These are phyloP conservation scores for Labia minor DNA, from an alignment of 2,888 invertebrate species.

Conservation along the genomic window DNA sequence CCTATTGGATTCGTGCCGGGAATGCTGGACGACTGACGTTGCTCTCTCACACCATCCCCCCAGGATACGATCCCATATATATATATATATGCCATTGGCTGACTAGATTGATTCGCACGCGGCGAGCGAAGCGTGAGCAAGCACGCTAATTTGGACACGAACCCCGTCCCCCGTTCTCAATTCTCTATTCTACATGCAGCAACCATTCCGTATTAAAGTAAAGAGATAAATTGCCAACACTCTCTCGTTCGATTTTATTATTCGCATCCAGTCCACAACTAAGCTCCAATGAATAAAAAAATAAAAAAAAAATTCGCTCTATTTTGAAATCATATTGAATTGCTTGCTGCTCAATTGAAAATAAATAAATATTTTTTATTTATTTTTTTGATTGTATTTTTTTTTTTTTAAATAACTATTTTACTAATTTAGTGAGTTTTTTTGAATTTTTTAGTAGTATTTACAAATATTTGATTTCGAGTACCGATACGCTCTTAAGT, in stretches of 20 bases:
- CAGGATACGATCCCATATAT: not conserved
- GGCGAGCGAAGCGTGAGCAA: constrained; percentile 8
- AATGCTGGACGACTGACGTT: not conserved
- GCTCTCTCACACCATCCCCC: not conserved
- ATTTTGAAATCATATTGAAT: no score
- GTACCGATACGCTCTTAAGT: no score
- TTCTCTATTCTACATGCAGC: not conserved
- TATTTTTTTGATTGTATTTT: no score
- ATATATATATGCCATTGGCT: not conserved
- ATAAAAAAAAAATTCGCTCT: no score
- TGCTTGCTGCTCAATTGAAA: no score
- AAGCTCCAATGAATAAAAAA: not conserved
- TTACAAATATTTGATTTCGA: no score
- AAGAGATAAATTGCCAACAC: constrained; percentile 13
- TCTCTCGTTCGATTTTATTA: not conserved
- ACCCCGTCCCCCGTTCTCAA: not conserved
- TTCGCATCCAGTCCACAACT: not conserved
- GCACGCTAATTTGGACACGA: constrained; percentile 13
- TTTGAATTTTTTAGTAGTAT: no score
- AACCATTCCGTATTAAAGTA: constrained; percentile 13
- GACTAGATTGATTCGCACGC: not conserved
- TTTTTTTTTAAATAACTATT: no score
- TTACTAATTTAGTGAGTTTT: no score
- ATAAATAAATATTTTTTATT: no score
- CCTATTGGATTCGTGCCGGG: constrained; percentile 13